Percentiles rank a stretch among this genome's conserved stretches.
These are phyloP conservation scores for Hypomecis punctinalis DNA, from an alignment of 2,888 invertebrate genomes.

Conservation along the genomic window DNA sequence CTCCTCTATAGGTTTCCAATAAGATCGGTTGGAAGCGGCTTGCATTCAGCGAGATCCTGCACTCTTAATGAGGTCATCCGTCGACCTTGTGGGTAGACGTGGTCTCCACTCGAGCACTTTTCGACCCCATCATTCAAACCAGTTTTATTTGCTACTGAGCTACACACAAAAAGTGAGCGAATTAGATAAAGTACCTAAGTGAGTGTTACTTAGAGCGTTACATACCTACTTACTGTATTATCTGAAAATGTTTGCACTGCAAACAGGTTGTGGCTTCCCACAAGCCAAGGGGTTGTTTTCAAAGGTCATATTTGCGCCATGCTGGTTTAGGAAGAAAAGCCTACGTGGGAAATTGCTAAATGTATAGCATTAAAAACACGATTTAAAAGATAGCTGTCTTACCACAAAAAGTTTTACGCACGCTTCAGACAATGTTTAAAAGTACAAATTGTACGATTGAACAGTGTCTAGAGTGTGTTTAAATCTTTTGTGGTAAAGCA, in stretches of 20 bases:
- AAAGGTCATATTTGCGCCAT: conserved; percentile 3
- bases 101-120: too few relatives aligned
- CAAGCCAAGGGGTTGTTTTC: conserved; percentile 11
- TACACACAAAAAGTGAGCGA: not conserved
- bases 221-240: not conserved
- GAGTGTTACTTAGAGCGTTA: not conserved
- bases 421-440: too few relatives aligned
- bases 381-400: not conserved
- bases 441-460: too few relatives aligned
- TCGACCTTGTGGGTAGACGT: too few relatives aligned
- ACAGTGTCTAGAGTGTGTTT: too few relatives aligned
- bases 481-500: too few relatives aligned
- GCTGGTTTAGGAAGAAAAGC: not conserved
- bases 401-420: too few relatives aligned
- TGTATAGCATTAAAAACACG: not conserved
- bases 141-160: not conserved
- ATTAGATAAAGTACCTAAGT: not conserved
- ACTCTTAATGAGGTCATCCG: too few relatives aligned
- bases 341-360: not conserved
- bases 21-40: too few relatives aligned
- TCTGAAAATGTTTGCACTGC: conserved; percentile 24
- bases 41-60: too few relatives aligned
- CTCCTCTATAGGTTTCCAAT: too few relatives aligned
- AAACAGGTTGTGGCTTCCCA: conserved; percentile 17
- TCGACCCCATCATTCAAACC: too few relatives aligned